Base-by-base conservation (phyloP, 2,888 invertebrate genomes). In the Athalia cordata region DNA sequence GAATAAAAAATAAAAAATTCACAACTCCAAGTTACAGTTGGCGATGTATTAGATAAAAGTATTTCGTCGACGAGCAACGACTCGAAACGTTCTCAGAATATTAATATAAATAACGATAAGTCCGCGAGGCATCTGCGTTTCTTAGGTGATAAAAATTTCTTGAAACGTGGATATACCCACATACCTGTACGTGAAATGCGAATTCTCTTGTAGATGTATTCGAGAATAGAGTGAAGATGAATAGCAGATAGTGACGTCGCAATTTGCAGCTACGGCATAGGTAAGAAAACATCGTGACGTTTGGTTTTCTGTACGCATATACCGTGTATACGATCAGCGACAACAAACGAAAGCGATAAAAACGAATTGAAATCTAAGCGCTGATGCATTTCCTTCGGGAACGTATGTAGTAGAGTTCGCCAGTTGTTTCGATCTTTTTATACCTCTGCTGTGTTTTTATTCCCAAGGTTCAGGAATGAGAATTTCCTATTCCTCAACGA, bases 351-450 rank as follows among this genome's bases (percentile, higher is more conserved):
- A 4, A 7, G 43, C 15, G 43, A 68, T 68, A 68, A 68, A 68
- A 13, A 11, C 15, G 52, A 68, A 68, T 55, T 55, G 68, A 55
- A 11, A 43, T 68, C 55, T 55, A 43, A 68, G 43, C 52, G 43
- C 11, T 68, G 68, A 68, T 68, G 68, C 68, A 68, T 68, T 68
- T 68, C n/a, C 68, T 52, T 43, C 52, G 68, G 52, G 68, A 55
- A 29, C 29, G 29, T 9, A 43, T n/a, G 43, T 9, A 29, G 29
- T 47, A 15, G 29, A 29, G 68, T 68, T 29, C 29, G 29, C 29
- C 29, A 29, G 29, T 29, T 29, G 29, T 29, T 29, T 29, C 29
- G 29, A 29, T 29, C 8, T 29, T 59, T 59, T 59, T 45, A 4
- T 49, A 29, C 29, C 29, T 2, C 3, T 68, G 11, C 13, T 55